phyloP scores from a whole-genome alignment of 2,888 invertebrate genomes.

The Pterostichus madidus region DNA sequence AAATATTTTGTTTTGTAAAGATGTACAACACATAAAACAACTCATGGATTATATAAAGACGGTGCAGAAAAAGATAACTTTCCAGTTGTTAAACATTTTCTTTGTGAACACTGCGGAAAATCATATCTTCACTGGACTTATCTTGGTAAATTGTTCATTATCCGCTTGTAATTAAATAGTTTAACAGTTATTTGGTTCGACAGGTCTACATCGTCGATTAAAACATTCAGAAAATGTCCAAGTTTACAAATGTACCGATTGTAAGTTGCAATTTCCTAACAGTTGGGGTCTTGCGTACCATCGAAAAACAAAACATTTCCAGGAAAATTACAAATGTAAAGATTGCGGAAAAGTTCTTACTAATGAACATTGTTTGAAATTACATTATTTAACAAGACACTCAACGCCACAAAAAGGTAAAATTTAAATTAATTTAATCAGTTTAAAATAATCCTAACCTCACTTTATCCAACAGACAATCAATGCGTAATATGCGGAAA shows the following conservation, averaged over 20 bases:
- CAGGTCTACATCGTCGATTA: constrained; percentile 78
- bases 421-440: background rate
- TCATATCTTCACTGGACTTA: constrained; percentile 80
- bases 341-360: constrained; percentile 45
- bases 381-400: constrained; percentile 52
- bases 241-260: constrained; percentile 77
- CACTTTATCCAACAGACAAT: constrained; percentile 37
- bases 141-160: constrained; percentile 69
- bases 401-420: constrained; percentile 40
- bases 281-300: constrained; percentile 79
- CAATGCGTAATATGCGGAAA: constrained; percentile 63
- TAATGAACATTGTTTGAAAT: constrained; percentile 47
- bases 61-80: constrained; percentile 78
- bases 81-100: constrained; percentile 79
- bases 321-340: constrained; percentile 49
- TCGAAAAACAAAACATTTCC: constrained; percentile 76
- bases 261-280: constrained; percentile 77
- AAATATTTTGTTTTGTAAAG: constrained; percentile 61
- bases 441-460: constrained; percentile 12
- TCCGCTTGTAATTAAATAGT: background rate
- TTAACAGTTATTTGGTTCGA: too few relatives aligned
- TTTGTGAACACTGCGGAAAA: constrained; percentile 79
- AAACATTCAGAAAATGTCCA: constrained; percentile 77
- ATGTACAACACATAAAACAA: constrained; percentile 78
- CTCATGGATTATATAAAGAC: constrained; percentile 78